These are phyloP conservation scores for Camelus bactrianus DNA, from an alignment of 2,113 vertebrate species.

Conservation along the genomic window DNA sequence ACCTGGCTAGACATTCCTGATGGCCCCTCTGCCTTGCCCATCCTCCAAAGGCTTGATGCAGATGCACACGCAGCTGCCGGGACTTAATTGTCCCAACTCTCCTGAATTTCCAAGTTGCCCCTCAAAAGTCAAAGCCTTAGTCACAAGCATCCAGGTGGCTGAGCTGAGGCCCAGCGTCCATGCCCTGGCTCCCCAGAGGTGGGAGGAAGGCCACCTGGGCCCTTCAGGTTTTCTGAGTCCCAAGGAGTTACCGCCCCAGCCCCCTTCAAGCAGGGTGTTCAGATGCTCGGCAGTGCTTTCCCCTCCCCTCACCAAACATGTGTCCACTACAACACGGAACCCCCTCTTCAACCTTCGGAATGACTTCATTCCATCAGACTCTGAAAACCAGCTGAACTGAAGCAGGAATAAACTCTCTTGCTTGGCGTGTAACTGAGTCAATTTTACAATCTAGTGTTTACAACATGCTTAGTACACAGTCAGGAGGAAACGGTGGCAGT, in stretches of 20 bases:
- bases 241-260: neutral
- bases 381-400: conserved; percentile 21
- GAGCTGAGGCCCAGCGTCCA: neutral
- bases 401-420: conserved; percentile 21
- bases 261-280: neutral
- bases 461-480: conserved; percentile 58
- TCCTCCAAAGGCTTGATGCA: neutral
- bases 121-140: neutral
- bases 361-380: neutral
- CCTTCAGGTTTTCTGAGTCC: neutral
- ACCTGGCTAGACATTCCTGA: neutral
- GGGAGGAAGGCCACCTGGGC: neutral
- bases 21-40: neutral
- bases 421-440: neutral
- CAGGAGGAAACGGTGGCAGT: neutral
- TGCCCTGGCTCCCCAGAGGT: neutral
- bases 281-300: neutral
- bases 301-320: neutral
- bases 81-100: neutral
- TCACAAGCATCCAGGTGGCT: neutral
- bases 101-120: neutral
- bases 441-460: conserved; percentile 59
- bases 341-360: neutral
- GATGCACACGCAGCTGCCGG: neutral
- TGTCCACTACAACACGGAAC: neutral